Evolutionary conservation across 2,797 vertebrate species (phyloP).

Genomic region (Sciaenops ocellatus): DNA sequence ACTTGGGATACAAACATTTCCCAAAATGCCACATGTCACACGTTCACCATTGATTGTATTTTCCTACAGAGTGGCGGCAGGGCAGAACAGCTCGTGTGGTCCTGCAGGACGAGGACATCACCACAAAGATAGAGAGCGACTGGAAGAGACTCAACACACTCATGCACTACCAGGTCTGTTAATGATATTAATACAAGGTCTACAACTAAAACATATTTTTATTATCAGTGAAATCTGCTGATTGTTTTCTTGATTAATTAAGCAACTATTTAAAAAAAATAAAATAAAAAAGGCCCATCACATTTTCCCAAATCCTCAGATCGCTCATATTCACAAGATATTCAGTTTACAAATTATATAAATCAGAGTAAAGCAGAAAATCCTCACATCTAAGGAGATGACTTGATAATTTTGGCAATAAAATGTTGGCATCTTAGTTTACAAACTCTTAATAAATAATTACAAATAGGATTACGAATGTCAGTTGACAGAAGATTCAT

Average conservation of each 20-base stretch:
- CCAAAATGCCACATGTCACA: slow-evolving; percentile 20
- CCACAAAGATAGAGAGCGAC: slow-evolving; percentile 97
- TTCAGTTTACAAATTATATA: neutral
- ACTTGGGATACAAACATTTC: slow-evolving; percentile 24
- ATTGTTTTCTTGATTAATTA: neutral
- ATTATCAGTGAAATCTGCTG: neutral
- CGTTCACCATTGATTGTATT: slow-evolving; percentile 39
- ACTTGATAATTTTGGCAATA: no score
- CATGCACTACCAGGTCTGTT: slow-evolving; percentile 94
- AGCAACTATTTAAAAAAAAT: no score
- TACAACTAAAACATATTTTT: neutral
- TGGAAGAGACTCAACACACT: slow-evolving; percentile 98
- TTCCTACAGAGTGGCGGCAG: slow-evolving; percentile 93
- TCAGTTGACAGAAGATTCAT: neutral
- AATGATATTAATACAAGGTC: neutral
- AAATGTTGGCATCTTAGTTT: slow-evolving; percentile 8
- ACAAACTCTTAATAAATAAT: neutral
- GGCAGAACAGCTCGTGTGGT: slow-evolving; percentile 95
- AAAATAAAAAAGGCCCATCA: neutral
- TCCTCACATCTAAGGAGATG: neutral
- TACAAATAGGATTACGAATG: neutral
- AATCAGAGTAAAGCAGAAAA: neutral
- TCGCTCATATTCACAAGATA: neutral
- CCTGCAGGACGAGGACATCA: slow-evolving; percentile 97
- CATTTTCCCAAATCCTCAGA: neutral